Base-by-base conservation (phyloP, 2,113 vertebrate species). In the Apeltes quadracus region DNA sequence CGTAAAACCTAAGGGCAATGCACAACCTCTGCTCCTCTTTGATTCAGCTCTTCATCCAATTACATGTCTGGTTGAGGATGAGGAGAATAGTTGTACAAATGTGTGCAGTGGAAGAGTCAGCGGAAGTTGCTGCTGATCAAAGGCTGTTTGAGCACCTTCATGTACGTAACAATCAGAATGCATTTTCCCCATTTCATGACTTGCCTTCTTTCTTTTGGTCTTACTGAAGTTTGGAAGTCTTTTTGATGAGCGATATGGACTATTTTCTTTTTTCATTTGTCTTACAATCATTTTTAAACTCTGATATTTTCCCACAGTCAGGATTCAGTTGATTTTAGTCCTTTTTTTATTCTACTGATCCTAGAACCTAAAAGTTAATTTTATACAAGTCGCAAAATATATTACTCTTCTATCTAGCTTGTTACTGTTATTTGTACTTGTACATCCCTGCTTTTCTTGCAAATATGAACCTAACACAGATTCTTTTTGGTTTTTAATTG, bases 1-100 rank as follows among this genome's bases (percentile, higher is more conserved):
- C 0, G 3, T 51, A 27, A 16, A 82, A 62, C 41, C 55, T 38
- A 75, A 44, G 12, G 63, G 72, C 48, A 76, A 76, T 69, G 66
- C 22, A 14, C 7, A 76, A 20, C 27, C 12, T 22, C 61, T 51
- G 10, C n/a, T n/a, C 27, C 16, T 22, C 20, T 57, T 58, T 13
- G 36, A 27, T 20, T 43, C 55, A 29, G 29, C 44, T 44, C 38
- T 54, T 43, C 9, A 22, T 41, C 29, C 13, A 29, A 7, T 22
- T 51, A 15, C 16, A 22, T 27, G 61, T 41, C 51, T 59, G 9
- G 29, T 22, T 23, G 32, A 51, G n/a, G n/a, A n/a, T n/a, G 12
- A 50, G 39, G 13, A 8, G 3, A 46, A 25, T 69, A 13, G 58
- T 7, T 53, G 25, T 43, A 41, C 8, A 61, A 39, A 71, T 25